Evolutionary conservation across 2,113 vertebrate species (phyloP).

Genomic region (Eubucco bourcierii): DNA sequence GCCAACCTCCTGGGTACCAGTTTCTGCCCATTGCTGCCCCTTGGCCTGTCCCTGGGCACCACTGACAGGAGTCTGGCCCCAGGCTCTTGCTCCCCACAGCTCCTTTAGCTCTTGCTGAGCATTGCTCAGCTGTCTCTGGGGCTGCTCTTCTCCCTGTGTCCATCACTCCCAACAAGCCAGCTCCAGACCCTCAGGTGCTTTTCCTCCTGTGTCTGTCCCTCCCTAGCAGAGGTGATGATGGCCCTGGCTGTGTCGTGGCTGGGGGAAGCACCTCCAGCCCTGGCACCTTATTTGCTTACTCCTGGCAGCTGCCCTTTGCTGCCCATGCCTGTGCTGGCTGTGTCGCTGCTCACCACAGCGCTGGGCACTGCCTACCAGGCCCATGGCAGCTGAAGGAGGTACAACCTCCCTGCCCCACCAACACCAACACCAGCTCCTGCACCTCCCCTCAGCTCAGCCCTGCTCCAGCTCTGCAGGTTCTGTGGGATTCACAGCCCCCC

Average conservation of each 20-base stretch:
- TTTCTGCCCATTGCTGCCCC: too few species aligned
- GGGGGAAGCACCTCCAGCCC: neutral
- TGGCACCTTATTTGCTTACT: slow-evolving; percentile 12
- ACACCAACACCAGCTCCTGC: neutral
- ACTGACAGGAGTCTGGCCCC: too few species aligned
- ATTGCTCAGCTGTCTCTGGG: too few species aligned
- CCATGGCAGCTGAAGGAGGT: neutral
- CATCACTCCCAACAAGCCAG: neutral
- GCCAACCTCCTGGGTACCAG: too few species aligned
- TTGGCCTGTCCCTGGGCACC: too few species aligned
- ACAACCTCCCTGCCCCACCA: neutral
- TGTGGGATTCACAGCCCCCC: neutral
- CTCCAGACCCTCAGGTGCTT: neutral
- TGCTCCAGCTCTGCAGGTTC: neutral
- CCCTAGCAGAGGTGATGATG: fast-evolving
- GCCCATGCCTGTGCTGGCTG: neutral
- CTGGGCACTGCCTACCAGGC: neutral
- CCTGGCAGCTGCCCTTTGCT: slow-evolving; percentile 33
- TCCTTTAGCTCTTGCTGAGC: too few species aligned
- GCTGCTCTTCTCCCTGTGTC: neutral
- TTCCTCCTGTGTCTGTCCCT: neutral
- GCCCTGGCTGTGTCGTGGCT: neutral
- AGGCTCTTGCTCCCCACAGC: too few species aligned
- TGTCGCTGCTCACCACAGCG: too few species aligned
- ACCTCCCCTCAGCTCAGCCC: fast-evolving